Evolutionary conservation across 2,888 invertebrate genomes (phyloP), one percentile per base, ranked within the genome.

Genomic region (Diplolepis rosae): DNA sequence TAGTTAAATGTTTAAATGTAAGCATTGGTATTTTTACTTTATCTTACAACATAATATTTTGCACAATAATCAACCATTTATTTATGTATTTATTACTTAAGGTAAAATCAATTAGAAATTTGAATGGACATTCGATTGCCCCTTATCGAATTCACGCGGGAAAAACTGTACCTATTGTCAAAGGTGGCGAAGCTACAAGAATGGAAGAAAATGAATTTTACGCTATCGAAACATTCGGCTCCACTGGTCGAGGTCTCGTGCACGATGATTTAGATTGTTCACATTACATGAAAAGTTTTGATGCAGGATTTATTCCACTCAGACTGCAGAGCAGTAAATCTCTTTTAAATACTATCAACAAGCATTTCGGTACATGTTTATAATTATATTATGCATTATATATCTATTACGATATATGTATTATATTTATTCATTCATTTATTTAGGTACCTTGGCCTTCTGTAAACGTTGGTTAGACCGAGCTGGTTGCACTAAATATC

Each of bases 161-260:
- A 1, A 99, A 99, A 90, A 99, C 99, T 0, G 99, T 99, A 65
- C 99, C 99, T 0, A 99, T 99, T 82, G 99, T 99, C 0, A 98
- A 98, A 89, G 99, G 99, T 1, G 99, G 99, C 0, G 99, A 99
- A 88, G 95, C 96, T 0, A 97, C 96, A 0, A 94, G 96, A 74
- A 99, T 99, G 99, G 99, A 99, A 90, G 99, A 99, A 89, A 97
- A 98, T 87, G 99, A 99, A 90, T 97, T 98, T 89, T 99, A 98
- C 90, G 99, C 99, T 0, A 99, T 99, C 81, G 99, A 99, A 90
- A 99, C 99, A 0, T 99, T 99, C 88, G 99, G 99, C 50, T 98
- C 98, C 6, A 99, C 99, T 1, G 99, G 99, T 1, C 93, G 94
- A 67, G 96, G 96, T 0, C 90, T 95, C 73, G 99, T 99, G 1